Evolutionary conservation across 2,888 invertebrate genomes (phyloP).

Genomic region (Monoplex corrugatus): DNA sequence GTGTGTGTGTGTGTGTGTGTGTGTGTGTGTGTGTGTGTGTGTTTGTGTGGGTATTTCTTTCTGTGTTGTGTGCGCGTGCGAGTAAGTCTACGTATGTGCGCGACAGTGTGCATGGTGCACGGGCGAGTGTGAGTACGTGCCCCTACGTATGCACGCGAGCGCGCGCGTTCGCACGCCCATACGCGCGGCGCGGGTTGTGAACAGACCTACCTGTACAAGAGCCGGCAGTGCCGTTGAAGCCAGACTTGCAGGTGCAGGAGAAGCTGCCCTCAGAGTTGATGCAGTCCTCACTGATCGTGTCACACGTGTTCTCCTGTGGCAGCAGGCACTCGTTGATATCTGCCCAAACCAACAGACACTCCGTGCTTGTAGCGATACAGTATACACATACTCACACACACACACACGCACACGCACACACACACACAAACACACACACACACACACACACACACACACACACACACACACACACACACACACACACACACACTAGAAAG

Average conservation of each 20-base stretch:
- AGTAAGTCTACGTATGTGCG: too few relatives aligned
- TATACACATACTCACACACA: too few relatives aligned
- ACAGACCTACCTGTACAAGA: conserved; percentile 25
- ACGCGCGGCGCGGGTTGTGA: too few relatives aligned
- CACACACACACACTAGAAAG: neutral
- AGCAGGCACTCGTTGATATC: conserved; percentile 55
- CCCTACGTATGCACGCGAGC: too few relatives aligned
- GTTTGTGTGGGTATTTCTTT: too few relatives aligned
- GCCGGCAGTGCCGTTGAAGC: conserved; percentile 33
- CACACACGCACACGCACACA: neutral
- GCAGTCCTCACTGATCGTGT: conserved; percentile 31
- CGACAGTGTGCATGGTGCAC: too few relatives aligned
- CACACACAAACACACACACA: neutral
- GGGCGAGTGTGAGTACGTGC: too few relatives aligned
- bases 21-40: too few relatives aligned
- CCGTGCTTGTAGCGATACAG: too few relatives aligned
- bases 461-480: neutral
- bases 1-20: too few relatives aligned
- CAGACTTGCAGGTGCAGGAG: conserved; percentile 44
- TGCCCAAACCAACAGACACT: neutral
- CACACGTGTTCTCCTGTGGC: conserved; percentile 35
- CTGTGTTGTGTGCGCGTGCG: too few relatives aligned
- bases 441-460: neutral
- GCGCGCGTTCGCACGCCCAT: too few relatives aligned
- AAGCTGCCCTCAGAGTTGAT: conserved; percentile 50